Conservation (phyloP, 2,797 vertebrate species). For the Pampus argenteus region DNA sequence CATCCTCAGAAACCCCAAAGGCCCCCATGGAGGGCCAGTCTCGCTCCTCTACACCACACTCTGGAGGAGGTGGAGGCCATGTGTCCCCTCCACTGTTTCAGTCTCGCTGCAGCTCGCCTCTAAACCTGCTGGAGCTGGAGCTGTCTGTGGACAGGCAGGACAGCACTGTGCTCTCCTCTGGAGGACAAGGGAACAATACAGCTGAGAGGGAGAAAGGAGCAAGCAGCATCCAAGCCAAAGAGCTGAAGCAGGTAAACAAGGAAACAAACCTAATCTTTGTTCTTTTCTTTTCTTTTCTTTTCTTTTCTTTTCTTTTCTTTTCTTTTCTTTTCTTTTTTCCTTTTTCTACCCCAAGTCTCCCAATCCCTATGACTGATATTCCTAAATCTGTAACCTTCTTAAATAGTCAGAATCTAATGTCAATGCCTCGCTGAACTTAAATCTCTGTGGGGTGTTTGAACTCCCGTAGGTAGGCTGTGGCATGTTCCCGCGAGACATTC, state of each 20-base stretch:
- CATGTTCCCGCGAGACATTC: conserved; percentile 27
- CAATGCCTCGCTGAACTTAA: conserved; percentile 13
- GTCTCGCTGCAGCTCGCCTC: conserved; percentile 94
- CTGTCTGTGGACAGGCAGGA: conserved; percentile 84
- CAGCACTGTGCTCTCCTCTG: conserved; percentile 53
- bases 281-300: neutral
- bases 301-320: neutral
- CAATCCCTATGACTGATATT: conserved; percentile 10
- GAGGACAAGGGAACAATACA: conserved; percentile 63
- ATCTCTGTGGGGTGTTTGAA: conserved; percentile 28
- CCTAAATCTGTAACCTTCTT: conserved; percentile 7
- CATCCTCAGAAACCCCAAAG: conserved; percentile 76
- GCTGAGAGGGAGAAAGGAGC: conserved; percentile 64
- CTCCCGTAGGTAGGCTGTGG: conserved; percentile 16
- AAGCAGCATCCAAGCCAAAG: conserved; percentile 61
- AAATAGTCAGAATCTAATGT: conserved; percentile 17
- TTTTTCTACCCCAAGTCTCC: conserved; percentile 1
- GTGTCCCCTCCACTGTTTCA: conserved; percentile 89
- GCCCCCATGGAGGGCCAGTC: conserved; percentile 73
- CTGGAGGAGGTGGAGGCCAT: conserved; percentile 74
- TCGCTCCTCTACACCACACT: conserved; percentile 85
- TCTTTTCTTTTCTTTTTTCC: neutral
- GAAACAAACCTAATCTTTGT: neutral
- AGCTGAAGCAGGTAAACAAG: conserved; percentile 79
- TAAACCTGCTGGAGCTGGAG: conserved; percentile 95